These are phyloP conservation scores for Cyclophora punctaria DNA, from an alignment of 2,888 invertebrate genomes.

Conservation along the genomic window DNA sequence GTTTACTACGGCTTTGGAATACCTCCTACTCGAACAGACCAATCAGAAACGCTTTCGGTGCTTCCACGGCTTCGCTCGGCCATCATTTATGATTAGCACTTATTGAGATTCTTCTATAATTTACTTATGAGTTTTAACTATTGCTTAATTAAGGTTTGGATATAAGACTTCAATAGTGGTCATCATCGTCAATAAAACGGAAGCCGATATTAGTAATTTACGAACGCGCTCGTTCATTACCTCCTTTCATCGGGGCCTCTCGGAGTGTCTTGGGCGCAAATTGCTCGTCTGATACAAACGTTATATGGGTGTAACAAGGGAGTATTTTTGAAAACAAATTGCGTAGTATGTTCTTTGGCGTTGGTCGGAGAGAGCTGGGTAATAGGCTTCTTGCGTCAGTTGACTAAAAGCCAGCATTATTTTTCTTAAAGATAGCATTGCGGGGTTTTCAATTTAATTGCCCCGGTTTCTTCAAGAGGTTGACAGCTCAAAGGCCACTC, in stretches of 20 bases:
- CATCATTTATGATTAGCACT: slow-evolving; percentile 51
- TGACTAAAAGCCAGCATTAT: slow-evolving; percentile 58
- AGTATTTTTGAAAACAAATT: background rate
- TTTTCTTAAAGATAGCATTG: slow-evolving; percentile 69
- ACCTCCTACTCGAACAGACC: slow-evolving; percentile 60
- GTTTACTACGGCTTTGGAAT: slow-evolving; percentile 57
- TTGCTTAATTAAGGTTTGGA: slow-evolving; percentile 24
- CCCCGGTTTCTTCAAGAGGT: slow-evolving; percentile 68
- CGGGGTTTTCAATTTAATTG: slow-evolving; percentile 72
- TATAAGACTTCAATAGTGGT: slow-evolving; percentile 18
- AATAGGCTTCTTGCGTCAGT: slow-evolving; percentile 66
- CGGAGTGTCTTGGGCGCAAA: slow-evolving; percentile 20
- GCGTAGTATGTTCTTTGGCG: slow-evolving; percentile 22
- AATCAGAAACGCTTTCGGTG: slow-evolving; percentile 43
- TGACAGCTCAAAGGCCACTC: slow-evolving; percentile 72
- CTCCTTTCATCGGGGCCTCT: slow-evolving; percentile 20
- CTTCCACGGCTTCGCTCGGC: slow-evolving; percentile 57
- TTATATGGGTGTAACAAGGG: background rate
- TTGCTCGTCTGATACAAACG: slow-evolving; percentile 23
- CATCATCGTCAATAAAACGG: slow-evolving; percentile 31
- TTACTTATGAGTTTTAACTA: slow-evolving; percentile 21
- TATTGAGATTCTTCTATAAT: slow-evolving; percentile 41
- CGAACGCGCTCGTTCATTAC: slow-evolving; percentile 19
- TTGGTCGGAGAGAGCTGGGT: slow-evolving; percentile 47
- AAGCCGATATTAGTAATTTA: slow-evolving; percentile 26